Evolutionary conservation across 2,113 vertebrate species (phyloP), one percentile per base, ranked within the genome.

Genomic region (Sebastes schlegelii): DNA sequence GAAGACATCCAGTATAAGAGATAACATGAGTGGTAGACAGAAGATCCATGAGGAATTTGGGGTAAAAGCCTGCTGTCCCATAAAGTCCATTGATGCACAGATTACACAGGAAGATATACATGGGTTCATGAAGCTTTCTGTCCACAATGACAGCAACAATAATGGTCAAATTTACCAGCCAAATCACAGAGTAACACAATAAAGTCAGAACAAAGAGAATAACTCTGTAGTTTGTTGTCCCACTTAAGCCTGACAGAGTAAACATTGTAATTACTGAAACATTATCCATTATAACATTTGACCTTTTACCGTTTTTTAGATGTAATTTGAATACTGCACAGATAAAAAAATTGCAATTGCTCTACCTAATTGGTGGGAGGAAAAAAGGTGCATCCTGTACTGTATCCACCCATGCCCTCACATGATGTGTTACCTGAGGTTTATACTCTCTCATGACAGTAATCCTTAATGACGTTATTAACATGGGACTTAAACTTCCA

Each of bases 21-120:
- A 92, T 88, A 0, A 85, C 66, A 48, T 84, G 73, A 74, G 70
- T 14, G 7, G 40, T 2, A 12, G 87, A 73, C 19, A 89, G 17
- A 17, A 90, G 85, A 43, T 90, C 91, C 0, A 2, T 42, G 64
- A 92, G 85, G 13, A 92, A 89, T 62, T 88, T 92, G 0, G 91
- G 89, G 43, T 86, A 92, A 80, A 92, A 90, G 0, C 88, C 90
- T 12, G 67, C 3, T 1, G 88, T 85, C 8, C 88, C 90, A 43
- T 87, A 92, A 4, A 92, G 82, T 61, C 55, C 80, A 63, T 88
- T 91, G 4, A 91, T 87, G 63, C 90, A 91, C 64, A 91, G 52
- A 48, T 83, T 87, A 62, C 90, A 90, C 1, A 90, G 70, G 40
- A 85, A 89, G 34, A 91, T 83, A 40, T 89, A 88, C 90, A 91